Conservation (phyloP, 2,888 invertebrate genomes). For the Rotaria magnacalcarata region DNA sequence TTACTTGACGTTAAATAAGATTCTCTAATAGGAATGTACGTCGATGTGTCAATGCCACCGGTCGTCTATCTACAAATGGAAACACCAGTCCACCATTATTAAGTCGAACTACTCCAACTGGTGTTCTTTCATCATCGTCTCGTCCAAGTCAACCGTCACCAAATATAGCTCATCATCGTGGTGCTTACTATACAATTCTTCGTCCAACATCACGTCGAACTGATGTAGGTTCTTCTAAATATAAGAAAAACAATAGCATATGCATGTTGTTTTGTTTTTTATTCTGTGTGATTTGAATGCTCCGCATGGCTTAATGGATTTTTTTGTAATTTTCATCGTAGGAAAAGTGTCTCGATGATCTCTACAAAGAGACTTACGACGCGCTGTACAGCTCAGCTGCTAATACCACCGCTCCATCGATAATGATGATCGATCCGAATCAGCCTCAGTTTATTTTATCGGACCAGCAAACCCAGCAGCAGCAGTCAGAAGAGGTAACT, state of each 20-base stretch:
- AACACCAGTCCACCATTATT: background rate
- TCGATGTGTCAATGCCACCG: conserved; percentile 28
- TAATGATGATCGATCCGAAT: conserved; percentile 31
- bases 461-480: background rate
- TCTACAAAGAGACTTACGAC: conserved; percentile 21
- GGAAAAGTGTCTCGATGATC: conserved; percentile 36
- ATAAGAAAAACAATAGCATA: background rate
- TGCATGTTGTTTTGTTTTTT: background rate
- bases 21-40: background rate
- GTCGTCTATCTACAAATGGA: background rate
- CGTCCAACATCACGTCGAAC: conserved; percentile 18
- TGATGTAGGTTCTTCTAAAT: background rate
- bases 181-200: conserved; percentile 28
- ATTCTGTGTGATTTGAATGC: background rate
- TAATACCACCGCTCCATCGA: conserved; percentile 19
- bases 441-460: conserved; percentile 14
- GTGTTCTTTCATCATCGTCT: conserved; percentile 24
- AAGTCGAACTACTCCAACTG: background rate
- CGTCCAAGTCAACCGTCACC: background rate
- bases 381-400: conserved; percentile 25
- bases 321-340: conserved; percentile 20
- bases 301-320: conserved; percentile 27
- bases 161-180: conserved; percentile 8
- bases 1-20: too few species aligned
- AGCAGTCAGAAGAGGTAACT: conserved; percentile 3